phyloP scores from a whole-genome alignment of 2,113 vertebrate genomes.

The Nesospiza acunhae region DNA sequence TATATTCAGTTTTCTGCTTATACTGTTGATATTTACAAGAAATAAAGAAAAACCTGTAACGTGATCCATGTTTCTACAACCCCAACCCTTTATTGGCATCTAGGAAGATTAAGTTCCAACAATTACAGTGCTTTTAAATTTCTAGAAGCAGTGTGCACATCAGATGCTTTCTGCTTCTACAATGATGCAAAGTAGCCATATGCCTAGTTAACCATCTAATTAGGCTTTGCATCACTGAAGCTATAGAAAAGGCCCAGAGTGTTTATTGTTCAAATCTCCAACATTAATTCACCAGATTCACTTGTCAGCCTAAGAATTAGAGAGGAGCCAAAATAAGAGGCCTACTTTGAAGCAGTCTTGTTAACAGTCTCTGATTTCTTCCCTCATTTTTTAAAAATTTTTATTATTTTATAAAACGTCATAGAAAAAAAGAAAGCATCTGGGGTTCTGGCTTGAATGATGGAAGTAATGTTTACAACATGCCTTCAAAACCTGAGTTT shows the following conservation, averaged over 20 bases:
- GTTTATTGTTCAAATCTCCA: conserved; percentile 34
- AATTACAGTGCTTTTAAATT: not conserved
- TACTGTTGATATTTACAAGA: not conserved
- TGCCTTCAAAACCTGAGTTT: not conserved
- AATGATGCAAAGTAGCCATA: conserved; percentile 51
- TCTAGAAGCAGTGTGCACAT: not conserved
- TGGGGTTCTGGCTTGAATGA: not conserved
- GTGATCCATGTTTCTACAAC: not conserved
- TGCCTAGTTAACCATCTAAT: conserved; percentile 33
- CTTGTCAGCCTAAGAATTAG: not conserved
- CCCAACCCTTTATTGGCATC: not conserved
- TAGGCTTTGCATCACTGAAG: conserved; percentile 46
- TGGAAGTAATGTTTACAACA: not conserved
- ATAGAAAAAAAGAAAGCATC: not conserved
- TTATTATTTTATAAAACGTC: not conserved
- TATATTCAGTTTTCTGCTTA: not conserved
- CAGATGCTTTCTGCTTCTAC: conserved; percentile 22
- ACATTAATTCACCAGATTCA: conserved; percentile 41
- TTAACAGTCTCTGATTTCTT: not conserved
- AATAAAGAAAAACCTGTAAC: not conserved
- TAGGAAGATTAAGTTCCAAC: not conserved
- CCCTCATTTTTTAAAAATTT: not conserved
- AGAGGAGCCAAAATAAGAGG: not conserved
- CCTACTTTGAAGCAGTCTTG: not conserved
- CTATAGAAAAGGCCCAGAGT: not conserved